Evolutionary conservation across 1,140 invertebrate species (phyloP).

Genomic region (Drosophila ogumai): DNA sequence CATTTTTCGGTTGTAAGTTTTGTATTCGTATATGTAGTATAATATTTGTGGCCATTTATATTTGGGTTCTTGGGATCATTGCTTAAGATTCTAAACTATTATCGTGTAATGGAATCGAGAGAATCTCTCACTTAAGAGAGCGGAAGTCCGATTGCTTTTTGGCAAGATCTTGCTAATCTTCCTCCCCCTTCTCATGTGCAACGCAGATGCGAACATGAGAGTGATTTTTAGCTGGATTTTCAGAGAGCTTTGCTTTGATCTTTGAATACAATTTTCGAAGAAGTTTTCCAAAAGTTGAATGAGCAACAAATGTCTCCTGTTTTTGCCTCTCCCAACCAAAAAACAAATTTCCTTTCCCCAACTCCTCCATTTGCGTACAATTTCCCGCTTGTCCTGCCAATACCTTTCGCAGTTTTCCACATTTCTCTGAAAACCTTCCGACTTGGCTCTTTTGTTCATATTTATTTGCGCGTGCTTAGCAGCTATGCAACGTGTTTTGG

Average conservation of each 20-base stretch:
- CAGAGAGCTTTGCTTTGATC: neutral
- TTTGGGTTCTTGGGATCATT: too few species aligned
- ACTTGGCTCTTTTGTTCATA: conserved; percentile 53
- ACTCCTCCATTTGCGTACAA: neutral
- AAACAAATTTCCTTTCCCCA: neutral
- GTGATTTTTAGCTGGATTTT: neutral
- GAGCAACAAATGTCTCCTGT: neutral
- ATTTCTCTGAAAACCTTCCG: conserved; percentile 6
- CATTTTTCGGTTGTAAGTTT: conserved; percentile 4
- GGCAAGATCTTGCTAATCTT: too few species aligned
- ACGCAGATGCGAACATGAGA: neutral
- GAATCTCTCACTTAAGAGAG: too few species aligned
- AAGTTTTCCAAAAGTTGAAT: neutral
- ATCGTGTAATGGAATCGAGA: too few species aligned
- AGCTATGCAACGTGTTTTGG: conserved; percentile 80
- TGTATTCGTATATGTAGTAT: too few species aligned
- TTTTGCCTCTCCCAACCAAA: neutral
- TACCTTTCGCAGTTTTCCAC: neutral
- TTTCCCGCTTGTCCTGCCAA: conserved; percentile 1
- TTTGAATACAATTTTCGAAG: neutral
- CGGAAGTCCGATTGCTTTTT: too few species aligned
- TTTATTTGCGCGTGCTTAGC: conserved; percentile 77
- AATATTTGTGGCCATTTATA: too few species aligned
- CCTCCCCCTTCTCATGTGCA: too few species aligned
- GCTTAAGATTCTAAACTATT: too few species aligned